Evolutionary conservation across 2,797 vertebrate species (phyloP).

Genomic region (Sebastolobus alascanus): DNA sequence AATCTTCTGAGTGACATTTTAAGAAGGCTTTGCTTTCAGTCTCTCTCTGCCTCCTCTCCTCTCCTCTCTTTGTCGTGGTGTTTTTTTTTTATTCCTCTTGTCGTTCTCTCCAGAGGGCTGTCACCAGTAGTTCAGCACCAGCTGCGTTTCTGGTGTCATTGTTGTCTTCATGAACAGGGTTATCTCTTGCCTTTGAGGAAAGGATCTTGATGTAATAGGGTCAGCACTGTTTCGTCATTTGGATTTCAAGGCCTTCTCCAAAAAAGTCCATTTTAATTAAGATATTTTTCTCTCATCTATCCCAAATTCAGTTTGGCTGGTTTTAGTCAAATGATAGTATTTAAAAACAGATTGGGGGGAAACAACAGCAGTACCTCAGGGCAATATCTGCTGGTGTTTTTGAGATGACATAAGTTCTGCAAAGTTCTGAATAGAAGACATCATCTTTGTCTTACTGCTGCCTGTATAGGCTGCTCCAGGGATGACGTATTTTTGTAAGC

Average conservation of each 20-base stretch:
- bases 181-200: constrained; percentile 43
- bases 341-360: constrained; percentile 17
- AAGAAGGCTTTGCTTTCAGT: constrained; percentile 64
- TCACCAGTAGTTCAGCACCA: constrained; percentile 56
- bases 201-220: constrained; percentile 52
- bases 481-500: too few relatives aligned
- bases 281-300: constrained; percentile 16
- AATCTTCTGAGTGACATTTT: constrained; percentile 73
- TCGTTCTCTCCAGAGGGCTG: constrained; percentile 48
- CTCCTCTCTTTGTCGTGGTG: background rate
- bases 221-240: constrained; percentile 47
- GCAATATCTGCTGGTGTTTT: constrained; percentile 7
- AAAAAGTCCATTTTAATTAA: constrained; percentile 45
- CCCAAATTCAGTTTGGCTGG: constrained; percentile 17
- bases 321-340: constrained; percentile 23
- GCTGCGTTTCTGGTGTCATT: constrained; percentile 49
- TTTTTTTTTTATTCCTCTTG: background rate
- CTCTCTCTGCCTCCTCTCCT: constrained; percentile 17
- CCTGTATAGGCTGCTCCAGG: background rate
- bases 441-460: constrained; percentile 1
- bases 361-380: constrained; percentile 1
- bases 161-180: constrained; percentile 13
- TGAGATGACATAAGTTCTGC: constrained; percentile 13
- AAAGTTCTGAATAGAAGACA: background rate
- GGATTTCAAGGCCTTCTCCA: constrained; percentile 36